Percentiles rank a stretch among this genome's conserved stretches.
Evolutionary conservation across 2,797 vertebrate genomes (phyloP).

Genomic region (Diplodus sargus): DNA sequence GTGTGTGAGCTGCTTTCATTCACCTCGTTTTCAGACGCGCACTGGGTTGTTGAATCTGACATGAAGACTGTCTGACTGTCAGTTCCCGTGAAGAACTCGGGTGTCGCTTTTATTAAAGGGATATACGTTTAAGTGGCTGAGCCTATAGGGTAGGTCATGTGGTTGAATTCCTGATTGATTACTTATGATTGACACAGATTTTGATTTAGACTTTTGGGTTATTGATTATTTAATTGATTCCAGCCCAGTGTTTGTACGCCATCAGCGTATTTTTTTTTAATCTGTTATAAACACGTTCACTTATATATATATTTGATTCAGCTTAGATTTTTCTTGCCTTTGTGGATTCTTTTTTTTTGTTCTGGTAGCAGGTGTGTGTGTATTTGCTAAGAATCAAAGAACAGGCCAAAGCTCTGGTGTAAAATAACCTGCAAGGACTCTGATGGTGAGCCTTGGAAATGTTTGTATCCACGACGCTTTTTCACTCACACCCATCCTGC

Average conservation of each 20-base stretch:
- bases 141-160: not conserved
- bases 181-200: not conserved
- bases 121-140: not conserved
- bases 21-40: not conserved
- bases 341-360: too few species aligned
- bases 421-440: slow-evolving; percentile 29
- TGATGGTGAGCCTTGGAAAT: slow-evolving; percentile 48
- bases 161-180: not conserved
- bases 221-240: not conserved
- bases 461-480: slow-evolving; percentile 45
- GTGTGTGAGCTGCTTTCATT: not conserved
- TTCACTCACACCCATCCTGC: slow-evolving; percentile 75
- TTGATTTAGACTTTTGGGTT: not conserved
- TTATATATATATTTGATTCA: not conserved
- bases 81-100: not conserved
- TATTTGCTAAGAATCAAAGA: not conserved
- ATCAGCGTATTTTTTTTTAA: not conserved
- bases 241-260: not conserved
- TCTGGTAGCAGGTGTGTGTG: not conserved
- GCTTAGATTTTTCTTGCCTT: not conserved
- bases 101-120: not conserved
- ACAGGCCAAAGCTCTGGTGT: slow-evolving; percentile 9
- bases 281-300: not conserved
- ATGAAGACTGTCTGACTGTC: not conserved
- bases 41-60: not conserved